A percentile compares a stretch with the other conserved stretches of the same genome.
These are phyloP conservation scores for Drosophila takahashii DNA, from an alignment of 1,140 invertebrate species.

Conservation along the genomic window DNA sequence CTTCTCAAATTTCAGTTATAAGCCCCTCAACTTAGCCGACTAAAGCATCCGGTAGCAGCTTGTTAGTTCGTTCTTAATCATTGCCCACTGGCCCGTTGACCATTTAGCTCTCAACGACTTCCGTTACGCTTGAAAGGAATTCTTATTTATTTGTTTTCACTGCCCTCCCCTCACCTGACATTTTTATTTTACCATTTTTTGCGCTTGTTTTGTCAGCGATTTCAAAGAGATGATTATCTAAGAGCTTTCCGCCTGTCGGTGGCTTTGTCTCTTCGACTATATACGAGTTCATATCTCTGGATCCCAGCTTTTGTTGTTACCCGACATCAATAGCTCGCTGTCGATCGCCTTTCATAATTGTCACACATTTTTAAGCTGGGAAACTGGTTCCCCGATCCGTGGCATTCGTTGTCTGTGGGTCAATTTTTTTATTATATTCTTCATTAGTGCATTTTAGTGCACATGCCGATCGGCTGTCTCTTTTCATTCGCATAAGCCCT, in stretches of 20 bases:
- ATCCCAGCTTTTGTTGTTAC: conserved; percentile 53
- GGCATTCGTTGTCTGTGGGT: conserved; percentile 57
- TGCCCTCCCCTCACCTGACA: background rate
- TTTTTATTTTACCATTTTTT: conserved; percentile 45
- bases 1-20: conserved; percentile 32
- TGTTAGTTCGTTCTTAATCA: conserved; percentile 53
- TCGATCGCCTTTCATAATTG: conserved; percentile 76
- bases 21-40: conserved; percentile 37
- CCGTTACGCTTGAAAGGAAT: conserved; percentile 75
- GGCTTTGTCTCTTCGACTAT: conserved; percentile 20
- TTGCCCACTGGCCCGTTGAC: conserved; percentile 60
- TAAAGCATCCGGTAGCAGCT: conserved; percentile 51
- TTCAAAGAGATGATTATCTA: conserved; percentile 68
- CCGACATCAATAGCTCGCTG: conserved; percentile 60
- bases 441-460: conserved; percentile 68
- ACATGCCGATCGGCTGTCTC: conserved; percentile 19
- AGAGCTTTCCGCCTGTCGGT: conserved; percentile 39
- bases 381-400: conserved; percentile 48
- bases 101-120: conserved; percentile 75
- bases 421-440: conserved; percentile 21
- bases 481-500: background rate
- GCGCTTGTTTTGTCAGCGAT: conserved; percentile 68
- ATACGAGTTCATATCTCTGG: background rate
- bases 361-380: conserved; percentile 65
- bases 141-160: conserved; percentile 51